Conservation (phyloP, 2,113 vertebrate species). For the Scomber scombrus region DNA sequence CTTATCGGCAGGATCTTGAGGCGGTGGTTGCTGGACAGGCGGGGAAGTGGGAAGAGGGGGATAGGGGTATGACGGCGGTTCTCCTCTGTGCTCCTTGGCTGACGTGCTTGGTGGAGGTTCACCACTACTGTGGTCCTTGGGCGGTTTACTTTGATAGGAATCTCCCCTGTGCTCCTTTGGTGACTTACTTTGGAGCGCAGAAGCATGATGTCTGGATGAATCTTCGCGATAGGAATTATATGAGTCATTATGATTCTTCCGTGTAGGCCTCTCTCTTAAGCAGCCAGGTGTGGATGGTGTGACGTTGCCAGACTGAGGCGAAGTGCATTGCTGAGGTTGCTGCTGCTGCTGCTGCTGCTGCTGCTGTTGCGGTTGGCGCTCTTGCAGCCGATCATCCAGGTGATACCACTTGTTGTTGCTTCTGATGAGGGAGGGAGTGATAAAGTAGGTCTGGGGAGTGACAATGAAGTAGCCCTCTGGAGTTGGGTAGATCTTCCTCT, state of each 20-base stretch:
- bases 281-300: constrained; percentile 94
- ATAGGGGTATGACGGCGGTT: constrained; percentile 89
- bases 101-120: constrained; percentile 86
- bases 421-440: constrained; percentile 97
- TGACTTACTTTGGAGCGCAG: constrained; percentile 92
- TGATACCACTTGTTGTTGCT: constrained; percentile 93
- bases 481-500: constrained; percentile 99
- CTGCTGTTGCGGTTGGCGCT: constrained; percentile 87
- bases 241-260: constrained; percentile 95
- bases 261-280: constrained; percentile 92
- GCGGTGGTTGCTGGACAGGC: constrained; percentile 86
- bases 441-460: constrained; percentile 98
- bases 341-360: constrained; percentile 80
- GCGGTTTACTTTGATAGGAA: constrained; percentile 90
- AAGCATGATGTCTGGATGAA: constrained; percentile 89
- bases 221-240: constrained; percentile 96
- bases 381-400: constrained; percentile 96
- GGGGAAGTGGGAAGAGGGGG: constrained; percentile 89
- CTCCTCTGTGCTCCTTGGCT: constrained; percentile 89
- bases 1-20: constrained; percentile 92
- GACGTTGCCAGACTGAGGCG: constrained; percentile 92
- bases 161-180: constrained; percentile 94
- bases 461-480: constrained; percentile 99
- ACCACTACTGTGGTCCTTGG: constrained; percentile 90
- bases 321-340: constrained; percentile 90